Evolutionary conservation across 1,140 invertebrate genomes (phyloP).

Genomic region (Drosophila lowei): DNA sequence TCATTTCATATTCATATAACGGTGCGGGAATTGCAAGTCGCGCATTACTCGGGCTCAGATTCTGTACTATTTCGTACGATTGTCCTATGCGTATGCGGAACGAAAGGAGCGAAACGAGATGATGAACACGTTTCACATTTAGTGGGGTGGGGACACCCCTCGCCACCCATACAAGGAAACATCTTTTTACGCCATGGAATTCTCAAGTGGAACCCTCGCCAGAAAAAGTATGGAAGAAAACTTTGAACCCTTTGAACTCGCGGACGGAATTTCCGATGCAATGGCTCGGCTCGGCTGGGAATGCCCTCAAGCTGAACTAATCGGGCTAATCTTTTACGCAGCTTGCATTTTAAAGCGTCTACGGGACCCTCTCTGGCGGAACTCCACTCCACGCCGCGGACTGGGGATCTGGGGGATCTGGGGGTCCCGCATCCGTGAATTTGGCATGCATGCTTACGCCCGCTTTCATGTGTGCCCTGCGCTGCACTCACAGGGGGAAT

Average conservation of each 20-base stretch:
- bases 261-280: conserved; percentile 38
- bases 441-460: conserved; percentile 59
- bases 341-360: conserved; percentile 74
- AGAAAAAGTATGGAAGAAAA: too few species aligned
- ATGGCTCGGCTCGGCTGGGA: too few species aligned
- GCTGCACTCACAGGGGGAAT: too few species aligned
- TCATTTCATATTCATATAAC: conserved; percentile 64
- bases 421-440: conserved; percentile 28
- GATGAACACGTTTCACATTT: neutral
- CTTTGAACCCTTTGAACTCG: conserved; percentile 54
- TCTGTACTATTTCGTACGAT: neutral
- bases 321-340: conserved; percentile 82
- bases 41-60: neutral
- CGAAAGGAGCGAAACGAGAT: too few species aligned
- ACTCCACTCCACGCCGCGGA: too few species aligned
- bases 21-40: conserved; percentile 73
- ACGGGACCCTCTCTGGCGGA: too few species aligned
- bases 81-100: too few species aligned
- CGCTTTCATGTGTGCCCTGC: conserved; percentile 25
- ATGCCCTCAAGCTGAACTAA: conserved; percentile 69
- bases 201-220: too few species aligned
- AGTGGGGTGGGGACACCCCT: neutral
- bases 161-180: neutral
- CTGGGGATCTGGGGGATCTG: too few species aligned
- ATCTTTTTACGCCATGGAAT: neutral